Evolutionary conservation across 2,797 vertebrate species (phyloP).

Genomic region (Gallirallus australis): DNA sequence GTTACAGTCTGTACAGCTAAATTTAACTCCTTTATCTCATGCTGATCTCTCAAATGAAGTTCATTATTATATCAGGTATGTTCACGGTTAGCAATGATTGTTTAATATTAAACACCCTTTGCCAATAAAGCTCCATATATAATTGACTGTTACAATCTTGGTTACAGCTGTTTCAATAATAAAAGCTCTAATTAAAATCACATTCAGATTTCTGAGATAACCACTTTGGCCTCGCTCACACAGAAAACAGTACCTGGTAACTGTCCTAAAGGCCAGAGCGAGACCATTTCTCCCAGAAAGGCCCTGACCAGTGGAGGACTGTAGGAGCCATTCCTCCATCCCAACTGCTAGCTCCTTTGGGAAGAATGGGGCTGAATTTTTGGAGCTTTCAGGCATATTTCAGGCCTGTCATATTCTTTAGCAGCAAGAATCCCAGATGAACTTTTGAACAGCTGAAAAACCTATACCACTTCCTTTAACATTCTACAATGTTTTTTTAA

Average conservation of each 20-base stretch:
- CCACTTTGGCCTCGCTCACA: not conserved
- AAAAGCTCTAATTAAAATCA: conserved; percentile 68
- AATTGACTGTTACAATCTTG: conserved; percentile 64
- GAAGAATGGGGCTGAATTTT: not conserved
- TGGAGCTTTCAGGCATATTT: not conserved
- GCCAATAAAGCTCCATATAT: conserved; percentile 46
- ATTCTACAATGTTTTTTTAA: not conserved
- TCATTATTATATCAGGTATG: conserved; percentile 75
- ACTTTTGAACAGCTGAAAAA: not conserved
- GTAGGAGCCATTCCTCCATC: not conserved
- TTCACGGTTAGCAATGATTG: conserved; percentile 73
- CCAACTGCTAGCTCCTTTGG: not conserved
- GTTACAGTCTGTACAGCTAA: conserved; percentile 53
- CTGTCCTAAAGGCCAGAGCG: not conserved
- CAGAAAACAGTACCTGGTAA: not conserved
- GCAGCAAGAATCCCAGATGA: not conserved
- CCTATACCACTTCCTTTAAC: not conserved
- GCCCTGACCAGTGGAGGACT: not conserved
- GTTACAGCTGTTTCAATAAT: conserved; percentile 60
- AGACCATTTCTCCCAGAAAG: not conserved
- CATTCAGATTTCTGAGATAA: conserved; percentile 51
- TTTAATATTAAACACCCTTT: conserved; percentile 71
- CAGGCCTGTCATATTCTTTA: not conserved
- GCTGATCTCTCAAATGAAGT: conserved; percentile 65
- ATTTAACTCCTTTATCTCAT: conserved; percentile 74